phyloP scores from a whole-genome alignment of 2,797 vertebrate genomes.

The Betta splendens region DNA sequence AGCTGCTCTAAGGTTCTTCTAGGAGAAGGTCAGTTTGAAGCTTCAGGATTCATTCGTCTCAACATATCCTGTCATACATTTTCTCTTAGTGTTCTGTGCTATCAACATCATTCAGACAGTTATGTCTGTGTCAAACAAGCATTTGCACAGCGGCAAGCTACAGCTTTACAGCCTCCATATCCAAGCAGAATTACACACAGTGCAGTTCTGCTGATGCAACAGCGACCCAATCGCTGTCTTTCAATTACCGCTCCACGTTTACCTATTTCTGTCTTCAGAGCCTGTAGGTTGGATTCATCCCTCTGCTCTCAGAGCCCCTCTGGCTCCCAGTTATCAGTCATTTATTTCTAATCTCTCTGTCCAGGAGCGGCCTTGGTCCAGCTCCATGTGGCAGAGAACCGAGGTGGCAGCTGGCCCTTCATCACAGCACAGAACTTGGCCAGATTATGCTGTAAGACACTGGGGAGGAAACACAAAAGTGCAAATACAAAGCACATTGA shows the following conservation, averaged over 20 bases:
- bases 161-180: slow-evolving; percentile 32
- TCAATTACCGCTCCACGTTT: slow-evolving; percentile 19
- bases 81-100: not conserved
- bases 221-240: slow-evolving; percentile 22
- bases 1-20: too few relatives aligned
- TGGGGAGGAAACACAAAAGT: slow-evolving; percentile 5
- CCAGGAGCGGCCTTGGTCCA: slow-evolving; percentile 56
- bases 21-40: too few relatives aligned
- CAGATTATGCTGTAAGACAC: slow-evolving; percentile 35
- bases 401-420: slow-evolving; percentile 55
- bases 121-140: slow-evolving; percentile 23
- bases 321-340: slow-evolving; percentile 38
- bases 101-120: slow-evolving; percentile 18
- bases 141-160: slow-evolving; percentile 31
- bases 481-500: not conserved
- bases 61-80: too few relatives aligned
- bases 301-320: slow-evolving; percentile 20
- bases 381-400: slow-evolving; percentile 54
- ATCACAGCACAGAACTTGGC: slow-evolving; percentile 27
- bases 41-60: too few relatives aligned
- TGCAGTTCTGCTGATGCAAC: slow-evolving; percentile 48
- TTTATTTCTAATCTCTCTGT: slow-evolving; percentile 63
- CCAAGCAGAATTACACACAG: slow-evolving; percentile 32
- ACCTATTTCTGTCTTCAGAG: slow-evolving; percentile 17
- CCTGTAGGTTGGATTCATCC: slow-evolving; percentile 19